Conservation (phyloP, 2,113 vertebrate genomes). For the Platanista minor region DNA sequence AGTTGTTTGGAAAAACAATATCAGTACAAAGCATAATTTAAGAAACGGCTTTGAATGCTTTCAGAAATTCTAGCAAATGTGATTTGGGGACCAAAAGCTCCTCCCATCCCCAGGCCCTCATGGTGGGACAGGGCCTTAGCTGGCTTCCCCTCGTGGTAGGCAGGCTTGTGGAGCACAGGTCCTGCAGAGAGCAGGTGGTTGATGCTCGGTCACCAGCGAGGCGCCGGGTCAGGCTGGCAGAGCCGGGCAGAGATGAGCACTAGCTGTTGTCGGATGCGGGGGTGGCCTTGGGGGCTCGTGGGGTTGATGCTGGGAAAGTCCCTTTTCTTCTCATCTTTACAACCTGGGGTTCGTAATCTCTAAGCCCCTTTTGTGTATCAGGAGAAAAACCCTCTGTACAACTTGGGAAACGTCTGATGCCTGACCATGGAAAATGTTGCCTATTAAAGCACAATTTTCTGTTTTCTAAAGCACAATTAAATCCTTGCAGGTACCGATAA, state of each 20-base stretch:
- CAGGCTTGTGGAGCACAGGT: neutral
- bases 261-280: neutral
- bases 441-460: neutral
- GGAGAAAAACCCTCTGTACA: neutral
- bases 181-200: no score
- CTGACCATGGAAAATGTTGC: neutral
- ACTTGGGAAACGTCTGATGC: neutral
- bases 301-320: no score
- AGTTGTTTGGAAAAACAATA: neutral
- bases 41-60: neutral
- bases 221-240: neutral
- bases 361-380: neutral
- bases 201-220: neutral
- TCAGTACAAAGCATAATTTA: neutral
- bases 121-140: neutral
- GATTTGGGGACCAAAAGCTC: neutral
- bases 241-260: neutral
- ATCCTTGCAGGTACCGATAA: conserved; percentile 93
- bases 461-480: neutral
- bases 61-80: neutral
- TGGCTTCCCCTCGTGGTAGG: neutral
- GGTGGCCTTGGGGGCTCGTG: neutral
- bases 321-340: neutral
- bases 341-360: neutral
- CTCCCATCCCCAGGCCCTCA: fast-evolving